Evolutionary conservation across 2,888 invertebrate species (phyloP).

Genomic region (Mesorhabditis belari): DNA sequence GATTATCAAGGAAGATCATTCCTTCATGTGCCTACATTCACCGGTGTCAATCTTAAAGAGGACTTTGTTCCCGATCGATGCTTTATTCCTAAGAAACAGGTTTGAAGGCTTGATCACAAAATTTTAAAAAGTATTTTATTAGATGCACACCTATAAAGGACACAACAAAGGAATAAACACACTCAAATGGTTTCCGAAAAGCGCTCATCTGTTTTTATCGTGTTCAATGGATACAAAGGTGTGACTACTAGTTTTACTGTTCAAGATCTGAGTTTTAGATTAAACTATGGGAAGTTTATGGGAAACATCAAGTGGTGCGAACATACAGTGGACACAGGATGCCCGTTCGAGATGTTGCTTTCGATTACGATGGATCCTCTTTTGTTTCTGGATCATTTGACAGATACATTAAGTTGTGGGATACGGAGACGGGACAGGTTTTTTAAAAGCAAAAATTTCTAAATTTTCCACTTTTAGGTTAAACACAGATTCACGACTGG

Average conservation of each 20-base stretch:
- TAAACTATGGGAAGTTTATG: slow-evolving; percentile 95
- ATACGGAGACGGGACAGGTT: slow-evolving; percentile 82
- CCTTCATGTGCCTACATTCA: slow-evolving; percentile 82
- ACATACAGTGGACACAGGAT: slow-evolving; percentile 94
- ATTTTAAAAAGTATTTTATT: not conserved
- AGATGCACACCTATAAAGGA: slow-evolving; percentile 65
- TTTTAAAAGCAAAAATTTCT: not conserved
- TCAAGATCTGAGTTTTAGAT: slow-evolving; percentile 21
- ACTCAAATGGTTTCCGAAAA: slow-evolving; percentile 85
- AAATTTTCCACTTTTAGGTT: slow-evolving; percentile 53
- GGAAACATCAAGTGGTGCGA: slow-evolving; percentile 80
- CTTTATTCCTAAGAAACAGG: slow-evolving; percentile 74
- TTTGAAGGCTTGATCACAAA: not conserved
- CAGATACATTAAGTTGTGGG: slow-evolving; percentile 95
- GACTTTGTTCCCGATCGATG: slow-evolving; percentile 86
- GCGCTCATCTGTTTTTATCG: slow-evolving; percentile 87
- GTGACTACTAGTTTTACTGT: slow-evolving; percentile 10
- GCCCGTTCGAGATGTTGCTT: slow-evolving; percentile 80
- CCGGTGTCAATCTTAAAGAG: slow-evolving; percentile 78
- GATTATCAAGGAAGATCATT: slow-evolving; percentile 97
- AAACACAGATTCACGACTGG: slow-evolving; percentile 76
- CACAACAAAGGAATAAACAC: slow-evolving; percentile 93
- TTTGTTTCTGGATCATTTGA: slow-evolving; percentile 92
- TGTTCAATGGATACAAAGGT: slow-evolving; percentile 93
- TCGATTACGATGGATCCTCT: slow-evolving; percentile 83